Conservation (phyloP, 2,113 vertebrate genomes). For the Pterocles burchelli region DNA sequence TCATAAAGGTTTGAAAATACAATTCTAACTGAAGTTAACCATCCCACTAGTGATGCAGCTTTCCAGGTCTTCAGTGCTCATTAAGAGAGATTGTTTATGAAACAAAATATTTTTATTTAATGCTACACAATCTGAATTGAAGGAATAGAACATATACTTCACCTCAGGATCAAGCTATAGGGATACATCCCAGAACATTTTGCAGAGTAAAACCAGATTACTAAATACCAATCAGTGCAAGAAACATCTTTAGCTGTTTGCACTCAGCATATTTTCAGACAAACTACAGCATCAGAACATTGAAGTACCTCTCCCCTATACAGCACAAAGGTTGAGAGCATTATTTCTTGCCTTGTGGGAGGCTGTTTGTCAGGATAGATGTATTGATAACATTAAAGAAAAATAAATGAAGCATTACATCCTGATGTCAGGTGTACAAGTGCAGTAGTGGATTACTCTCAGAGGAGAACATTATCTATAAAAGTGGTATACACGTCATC, state of each 20-base stretch:
- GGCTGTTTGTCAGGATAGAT: not conserved
- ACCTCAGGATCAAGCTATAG: not conserved
- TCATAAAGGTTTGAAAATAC: not conserved
- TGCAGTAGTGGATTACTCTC: conserved; percentile 46
- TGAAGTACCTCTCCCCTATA: not conserved
- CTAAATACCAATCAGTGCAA: conserved; percentile 29
- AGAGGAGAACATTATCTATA: conserved; percentile 22
- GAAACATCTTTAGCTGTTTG: conserved; percentile 27
- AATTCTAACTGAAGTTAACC: not conserved
- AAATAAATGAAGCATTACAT: conserved; percentile 57
- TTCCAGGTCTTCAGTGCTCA: conserved; percentile 19
- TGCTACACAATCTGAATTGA: conserved; percentile 47
- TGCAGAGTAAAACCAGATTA: conserved; percentile 28
- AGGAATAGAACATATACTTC: conserved; percentile 45
- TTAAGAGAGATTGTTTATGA: conserved; percentile 43
- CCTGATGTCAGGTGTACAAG: conserved; percentile 67
- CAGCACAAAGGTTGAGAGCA: conserved; percentile 31
- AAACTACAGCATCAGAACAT: conserved; percentile 44
- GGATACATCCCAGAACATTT: conserved; percentile 28
- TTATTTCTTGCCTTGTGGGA: conserved; percentile 8
- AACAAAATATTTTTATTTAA: conserved; percentile 56
- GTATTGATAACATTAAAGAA: conserved; percentile 15
- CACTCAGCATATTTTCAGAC: not conserved
- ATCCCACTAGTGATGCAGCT: not conserved
- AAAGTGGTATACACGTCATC: conserved; percentile 48